phyloP scores from a whole-genome alignment of 2,888 invertebrate genomes.

The Brachylomia viminalis region DNA sequence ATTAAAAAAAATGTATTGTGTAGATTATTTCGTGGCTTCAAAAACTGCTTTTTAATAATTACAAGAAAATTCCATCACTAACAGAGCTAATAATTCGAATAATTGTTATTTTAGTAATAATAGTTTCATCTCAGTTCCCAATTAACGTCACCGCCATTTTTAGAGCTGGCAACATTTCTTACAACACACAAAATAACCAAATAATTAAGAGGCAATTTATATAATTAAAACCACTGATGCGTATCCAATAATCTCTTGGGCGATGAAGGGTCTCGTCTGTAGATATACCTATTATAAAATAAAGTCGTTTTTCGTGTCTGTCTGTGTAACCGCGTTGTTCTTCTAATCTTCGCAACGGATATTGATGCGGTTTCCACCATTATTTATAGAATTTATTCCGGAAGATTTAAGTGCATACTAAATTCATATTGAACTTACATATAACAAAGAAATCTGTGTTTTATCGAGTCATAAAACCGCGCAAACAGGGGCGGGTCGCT shows the following conservation, averaged over 20 bases:
- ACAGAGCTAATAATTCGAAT: too few species aligned
- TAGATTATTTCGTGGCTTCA: too few species aligned
- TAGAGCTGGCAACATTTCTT: constrained; percentile 7
- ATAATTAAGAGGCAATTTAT: constrained; percentile 32
- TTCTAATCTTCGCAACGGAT: background rate
- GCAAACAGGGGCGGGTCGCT: background rate
- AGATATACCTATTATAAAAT: background rate
- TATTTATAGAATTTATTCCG: background rate
- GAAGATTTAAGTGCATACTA: background rate
- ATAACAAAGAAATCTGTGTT: background rate
- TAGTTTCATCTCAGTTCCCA: background rate
- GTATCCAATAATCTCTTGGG: constrained; percentile 34
- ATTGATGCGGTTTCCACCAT: background rate
- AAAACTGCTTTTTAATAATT: too few species aligned
- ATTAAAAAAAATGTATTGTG: too few species aligned
- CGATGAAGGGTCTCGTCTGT: constrained; percentile 18
- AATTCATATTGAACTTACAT: too few species aligned
- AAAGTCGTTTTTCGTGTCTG: background rate
- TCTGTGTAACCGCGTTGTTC: background rate
- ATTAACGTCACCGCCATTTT: background rate
- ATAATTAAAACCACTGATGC: constrained; percentile 7
- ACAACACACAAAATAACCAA: constrained; percentile 18
- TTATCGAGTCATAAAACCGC: background rate
- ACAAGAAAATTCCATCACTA: background rate
- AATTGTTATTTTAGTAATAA: background rate